Base-by-base conservation (phyloP, 1,140 invertebrate species). In the Dolichoris vasculosae region DNA sequence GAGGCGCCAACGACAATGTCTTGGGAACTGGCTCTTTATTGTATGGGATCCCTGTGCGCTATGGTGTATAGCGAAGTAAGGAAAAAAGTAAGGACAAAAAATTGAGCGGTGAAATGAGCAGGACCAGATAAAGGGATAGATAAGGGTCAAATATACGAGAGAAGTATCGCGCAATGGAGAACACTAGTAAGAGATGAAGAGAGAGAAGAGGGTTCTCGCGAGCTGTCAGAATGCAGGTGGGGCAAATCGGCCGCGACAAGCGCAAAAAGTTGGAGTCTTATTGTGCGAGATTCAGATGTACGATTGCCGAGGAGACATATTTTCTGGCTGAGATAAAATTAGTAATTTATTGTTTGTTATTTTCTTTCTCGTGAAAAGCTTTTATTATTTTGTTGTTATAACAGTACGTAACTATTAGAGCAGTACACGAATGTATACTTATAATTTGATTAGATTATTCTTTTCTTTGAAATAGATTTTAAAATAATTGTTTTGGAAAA, bases 71-170 rank as follows among this genome's bases (percentile, higher is more conserved):
- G 46, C 73, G 73, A 46, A 15, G 43, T 17, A 55, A 43, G 23
- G 23, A 87, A 87, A 86, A 86, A 84, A 84, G 67, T 46, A 71
- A 84, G 69, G n/a, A 75, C 71, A 84, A 86, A 87, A 85, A 85
- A 86, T 46, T 32, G 32, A 86, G 82, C 87, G 71, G 77, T 82
- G 81, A 83, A 86, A 83, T 83, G 87, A 87, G 81, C 86, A 87
- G 83, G 43, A 55, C 75, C 73, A 78, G 71, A 85, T 85, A 87
- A 55, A 87, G 67, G 71, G 77, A 85, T 38, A 87, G 85, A 86
- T 84, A 86, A 86, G 63, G 84, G 64, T 84, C 78, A 82, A 82
- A 84, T 63, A 75, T 46, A 59, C 23, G 63, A 76, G 46, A 73
- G 75, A 13, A 79, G 46, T 43, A 43, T 75, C 48, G 63, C 67